These are phyloP conservation scores for Eilema sororculum DNA, from an alignment of 2,888 invertebrate genomes.

Conservation along the genomic window DNA sequence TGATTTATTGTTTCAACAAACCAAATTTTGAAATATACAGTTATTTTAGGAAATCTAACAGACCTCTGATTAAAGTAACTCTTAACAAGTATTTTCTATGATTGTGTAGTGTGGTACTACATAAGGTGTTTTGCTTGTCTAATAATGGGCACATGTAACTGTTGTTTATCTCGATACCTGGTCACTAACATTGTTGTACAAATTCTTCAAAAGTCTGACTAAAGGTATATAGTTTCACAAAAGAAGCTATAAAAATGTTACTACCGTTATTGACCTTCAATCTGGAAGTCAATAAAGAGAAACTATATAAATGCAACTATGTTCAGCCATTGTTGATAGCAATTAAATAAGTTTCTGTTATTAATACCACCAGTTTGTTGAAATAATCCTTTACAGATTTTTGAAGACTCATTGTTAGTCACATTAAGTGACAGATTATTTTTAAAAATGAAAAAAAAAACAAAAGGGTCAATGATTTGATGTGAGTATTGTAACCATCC, in stretches of 20 bases:
- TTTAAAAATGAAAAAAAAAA: too few species aligned
- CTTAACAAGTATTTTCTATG: neutral
- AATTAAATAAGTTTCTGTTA: neutral
- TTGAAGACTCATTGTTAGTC: neutral
- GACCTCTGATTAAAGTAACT: neutral
- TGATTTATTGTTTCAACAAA: neutral
- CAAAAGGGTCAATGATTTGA: neutral
- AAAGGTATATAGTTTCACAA: neutral
- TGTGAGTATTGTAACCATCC: neutral
- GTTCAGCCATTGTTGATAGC: neutral
- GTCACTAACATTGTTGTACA: neutral
- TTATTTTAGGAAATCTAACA: neutral
- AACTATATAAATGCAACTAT: neutral
- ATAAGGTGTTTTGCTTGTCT: neutral
- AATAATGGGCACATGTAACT: neutral
- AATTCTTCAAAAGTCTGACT: neutral
- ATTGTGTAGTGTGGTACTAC: neutral
- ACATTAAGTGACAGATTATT: neutral
- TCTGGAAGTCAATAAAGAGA: neutral
- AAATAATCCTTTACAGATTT: neutral
- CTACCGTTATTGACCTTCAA: neutral
- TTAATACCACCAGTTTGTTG: neutral
- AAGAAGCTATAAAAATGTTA: neutral
- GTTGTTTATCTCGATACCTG: too few species aligned
- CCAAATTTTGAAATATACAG: neutral